Conservation (phyloP, 2,888 invertebrate genomes). For the Steinernema scapterisci region DNA sequence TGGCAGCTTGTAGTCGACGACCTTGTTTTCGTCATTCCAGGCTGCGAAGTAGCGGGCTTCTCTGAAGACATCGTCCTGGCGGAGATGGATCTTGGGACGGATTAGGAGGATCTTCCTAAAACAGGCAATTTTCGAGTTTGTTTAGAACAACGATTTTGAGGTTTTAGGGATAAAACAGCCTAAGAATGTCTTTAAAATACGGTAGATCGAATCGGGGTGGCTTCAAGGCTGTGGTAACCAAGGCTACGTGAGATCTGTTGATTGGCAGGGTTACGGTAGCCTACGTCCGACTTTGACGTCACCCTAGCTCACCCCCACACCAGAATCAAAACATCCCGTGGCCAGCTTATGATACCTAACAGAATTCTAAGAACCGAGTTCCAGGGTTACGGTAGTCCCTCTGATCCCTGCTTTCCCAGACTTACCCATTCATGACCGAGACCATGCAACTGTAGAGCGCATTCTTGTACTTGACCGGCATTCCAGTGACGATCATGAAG, state of each 20-base stretch:
- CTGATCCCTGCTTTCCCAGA: conserved; percentile 22
- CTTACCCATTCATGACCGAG: conserved; percentile 81
- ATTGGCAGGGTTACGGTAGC: too few relatives aligned
- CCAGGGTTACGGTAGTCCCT: background rate
- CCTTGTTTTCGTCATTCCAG: conserved; percentile 73
- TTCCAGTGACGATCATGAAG: conserved; percentile 92
- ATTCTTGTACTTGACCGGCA: conserved; percentile 75
- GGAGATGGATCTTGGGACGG: conserved; percentile 87
- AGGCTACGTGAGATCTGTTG: too few relatives aligned
- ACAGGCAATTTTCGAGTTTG: background rate
- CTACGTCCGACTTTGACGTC: too few relatives aligned
- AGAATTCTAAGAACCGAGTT: too few relatives aligned
- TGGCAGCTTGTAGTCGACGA: conserved; percentile 45
- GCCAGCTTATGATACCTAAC: too few relatives aligned
- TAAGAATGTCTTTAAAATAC: too few relatives aligned
- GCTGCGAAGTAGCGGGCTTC: conserved; percentile 88
- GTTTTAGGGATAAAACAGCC: too few relatives aligned
- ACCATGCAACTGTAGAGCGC: conserved; percentile 94
- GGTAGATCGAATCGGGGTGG: too few relatives aligned
- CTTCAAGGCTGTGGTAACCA: too few relatives aligned
- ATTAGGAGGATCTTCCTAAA: conserved; percentile 81
- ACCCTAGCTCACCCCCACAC: too few relatives aligned
- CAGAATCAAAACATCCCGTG: too few relatives aligned
- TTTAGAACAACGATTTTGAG: too few relatives aligned
- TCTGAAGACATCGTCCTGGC: conserved; percentile 92